Conservation (phyloP, 1,140 invertebrate species). For the Solenopsis fugax region DNA sequence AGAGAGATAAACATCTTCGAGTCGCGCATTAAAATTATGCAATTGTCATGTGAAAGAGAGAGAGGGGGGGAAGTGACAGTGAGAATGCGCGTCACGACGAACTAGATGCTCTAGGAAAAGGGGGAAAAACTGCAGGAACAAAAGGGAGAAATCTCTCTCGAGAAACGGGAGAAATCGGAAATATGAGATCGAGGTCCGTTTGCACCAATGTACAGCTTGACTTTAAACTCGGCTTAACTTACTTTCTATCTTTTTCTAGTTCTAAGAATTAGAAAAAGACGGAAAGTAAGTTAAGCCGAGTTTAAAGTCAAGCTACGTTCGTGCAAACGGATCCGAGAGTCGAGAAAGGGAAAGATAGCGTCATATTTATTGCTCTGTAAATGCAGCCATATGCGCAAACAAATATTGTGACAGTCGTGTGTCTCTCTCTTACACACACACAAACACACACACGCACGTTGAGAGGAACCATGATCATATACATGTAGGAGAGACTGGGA, state of each 20-base stretch:
- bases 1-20: constrained; percentile 36
- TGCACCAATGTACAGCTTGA: too few relatives aligned
- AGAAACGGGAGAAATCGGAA: constrained; percentile 8
- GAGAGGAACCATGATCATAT: neutral
- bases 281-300: too few relatives aligned
- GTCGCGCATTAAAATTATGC: neutral
- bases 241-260: too few relatives aligned
- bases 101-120: neutral
- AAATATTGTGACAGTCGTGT: constrained; percentile 44
- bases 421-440: neutral
- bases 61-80: neutral
- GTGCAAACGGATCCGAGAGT: neutral
- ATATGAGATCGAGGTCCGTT: too few relatives aligned
- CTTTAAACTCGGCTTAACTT: too few relatives aligned
- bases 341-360: neutral
- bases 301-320: too few relatives aligned
- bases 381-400: constrained; percentile 49
- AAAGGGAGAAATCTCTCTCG: neutral
- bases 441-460: neutral
- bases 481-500: neutral
- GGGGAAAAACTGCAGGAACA: neutral
- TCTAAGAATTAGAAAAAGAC: too few relatives aligned
- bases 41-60: neutral
- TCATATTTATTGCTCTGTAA: constrained; percentile 47
- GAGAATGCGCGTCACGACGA: neutral